Conservation (phyloP, 1,140 invertebrate genomes). For the Marisa cornuarietis region DNA sequence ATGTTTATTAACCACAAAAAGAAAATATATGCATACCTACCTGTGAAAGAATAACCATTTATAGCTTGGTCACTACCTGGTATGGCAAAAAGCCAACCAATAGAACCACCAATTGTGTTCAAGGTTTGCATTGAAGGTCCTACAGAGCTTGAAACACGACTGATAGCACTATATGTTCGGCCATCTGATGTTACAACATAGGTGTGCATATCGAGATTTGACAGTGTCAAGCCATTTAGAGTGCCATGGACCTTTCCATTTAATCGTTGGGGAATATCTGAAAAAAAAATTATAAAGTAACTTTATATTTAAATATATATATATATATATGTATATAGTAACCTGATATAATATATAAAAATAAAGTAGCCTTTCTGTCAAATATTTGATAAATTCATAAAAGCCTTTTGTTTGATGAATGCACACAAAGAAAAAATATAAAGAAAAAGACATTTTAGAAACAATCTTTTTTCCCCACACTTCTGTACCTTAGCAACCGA, state of each 20-base stretch:
- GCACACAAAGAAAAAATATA: too few relatives aligned
- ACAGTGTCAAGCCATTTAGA: constrained; percentile 80
- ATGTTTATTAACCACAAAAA: too few relatives aligned
- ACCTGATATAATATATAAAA: background rate
- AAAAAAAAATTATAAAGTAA: constrained; percentile 6
- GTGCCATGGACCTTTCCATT: constrained; percentile 84
- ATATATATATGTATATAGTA: background rate
- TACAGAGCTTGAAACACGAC: constrained; percentile 77
- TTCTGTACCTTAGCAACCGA: too few relatives aligned
- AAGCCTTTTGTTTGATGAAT: too few relatives aligned
- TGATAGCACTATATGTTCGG: constrained; percentile 89
- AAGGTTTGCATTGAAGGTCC: constrained; percentile 84
- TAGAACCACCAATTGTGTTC: constrained; percentile 79
- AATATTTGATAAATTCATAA: too few relatives aligned
- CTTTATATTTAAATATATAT: background rate
- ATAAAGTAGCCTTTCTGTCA: too few relatives aligned
- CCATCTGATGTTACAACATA: constrained; percentile 91
- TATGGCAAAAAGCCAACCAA: constrained; percentile 93
- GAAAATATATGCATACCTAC: constrained; percentile 60
- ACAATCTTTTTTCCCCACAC: too few relatives aligned
- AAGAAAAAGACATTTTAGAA: too few relatives aligned
- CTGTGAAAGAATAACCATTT: constrained; percentile 88
- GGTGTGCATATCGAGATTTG: constrained; percentile 86
- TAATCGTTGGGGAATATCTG: constrained; percentile 82
- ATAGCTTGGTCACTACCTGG: constrained; percentile 73